These are phyloP conservation scores for Gobiocypris rarus DNA, from an alignment of 2,113 vertebrate genomes.

Conservation along the genomic window DNA sequence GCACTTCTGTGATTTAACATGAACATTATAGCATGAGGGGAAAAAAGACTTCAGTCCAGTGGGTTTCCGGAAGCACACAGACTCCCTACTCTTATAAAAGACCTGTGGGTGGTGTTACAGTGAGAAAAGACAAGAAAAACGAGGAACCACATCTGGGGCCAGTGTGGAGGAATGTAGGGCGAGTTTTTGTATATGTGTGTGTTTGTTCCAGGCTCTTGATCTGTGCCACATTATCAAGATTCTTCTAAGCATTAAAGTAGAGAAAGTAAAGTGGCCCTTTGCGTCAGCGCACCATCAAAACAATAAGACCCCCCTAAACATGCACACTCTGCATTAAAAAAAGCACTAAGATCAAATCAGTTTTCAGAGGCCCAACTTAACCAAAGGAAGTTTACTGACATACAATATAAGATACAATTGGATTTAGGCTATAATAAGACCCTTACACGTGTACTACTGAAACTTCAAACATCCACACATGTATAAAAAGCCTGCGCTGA, in stretches of 20 bases:
- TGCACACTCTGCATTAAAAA: not conserved
- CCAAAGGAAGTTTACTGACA: not conserved
- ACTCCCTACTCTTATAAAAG: slow-evolving; percentile 33
- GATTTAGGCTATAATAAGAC: slow-evolving; percentile 12
- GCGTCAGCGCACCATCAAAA: slow-evolving; percentile 25
- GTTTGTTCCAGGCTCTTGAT: slow-evolving; percentile 23
- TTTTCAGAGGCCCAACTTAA: not conserved
- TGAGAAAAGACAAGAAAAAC: slow-evolving; percentile 10
- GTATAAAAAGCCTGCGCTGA: not conserved
- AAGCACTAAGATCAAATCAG: slow-evolving; percentile 14
- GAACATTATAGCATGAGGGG: not conserved
- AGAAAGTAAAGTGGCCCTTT: slow-evolving; percentile 20
- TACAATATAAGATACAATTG: not conserved
- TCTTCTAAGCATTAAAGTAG: slow-evolving; percentile 14
- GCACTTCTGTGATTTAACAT: not conserved
- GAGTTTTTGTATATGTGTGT: slow-evolving; percentile 15
- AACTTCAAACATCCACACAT: slow-evolving; percentile 22
- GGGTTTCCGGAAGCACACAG: slow-evolving; percentile 1
- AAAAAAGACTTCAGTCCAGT: not conserved
- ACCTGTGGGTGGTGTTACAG: slow-evolving; percentile 36
- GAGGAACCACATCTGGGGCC: slow-evolving; percentile 46
- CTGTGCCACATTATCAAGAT: slow-evolving; percentile 44
- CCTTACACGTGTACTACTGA: not conserved
- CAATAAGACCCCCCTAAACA: slow-evolving; percentile 20
- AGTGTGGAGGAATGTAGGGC: slow-evolving; percentile 46